A percentile compares a stretch with the other conserved stretches of the same genome.
phyloP scores from a whole-genome alignment of 2,888 invertebrate genomes.

The Rhaphigaster nebulosa region DNA sequence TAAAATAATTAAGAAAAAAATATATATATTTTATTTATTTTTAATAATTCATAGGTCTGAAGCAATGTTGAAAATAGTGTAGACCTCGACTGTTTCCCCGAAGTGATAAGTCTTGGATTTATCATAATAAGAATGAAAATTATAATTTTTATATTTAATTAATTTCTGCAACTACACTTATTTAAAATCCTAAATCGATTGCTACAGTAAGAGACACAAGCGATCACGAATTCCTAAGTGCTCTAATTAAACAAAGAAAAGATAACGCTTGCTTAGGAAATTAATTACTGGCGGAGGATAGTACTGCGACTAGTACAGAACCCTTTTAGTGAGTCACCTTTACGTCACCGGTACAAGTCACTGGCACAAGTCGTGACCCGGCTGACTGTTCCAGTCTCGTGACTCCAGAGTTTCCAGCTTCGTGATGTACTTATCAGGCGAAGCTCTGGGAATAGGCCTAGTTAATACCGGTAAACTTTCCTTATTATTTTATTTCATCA shows the following conservation, averaged over 20 bases:
- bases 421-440: neutral
- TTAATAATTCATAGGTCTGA: too few relatives aligned
- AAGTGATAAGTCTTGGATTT: too few relatives aligned
- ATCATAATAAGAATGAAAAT: too few relatives aligned
- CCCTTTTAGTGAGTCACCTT: neutral
- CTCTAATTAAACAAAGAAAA: neutral
- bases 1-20: too few relatives aligned
- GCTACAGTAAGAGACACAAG: too few relatives aligned
- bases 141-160: too few relatives aligned
- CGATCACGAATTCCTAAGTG: neutral
- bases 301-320: neutral
- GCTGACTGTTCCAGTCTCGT: neutral
- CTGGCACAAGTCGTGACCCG: neutral
- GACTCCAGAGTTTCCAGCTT: slow-evolving; percentile 5
- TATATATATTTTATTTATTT: too few relatives aligned
- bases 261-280: neutral
- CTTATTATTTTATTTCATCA: slow-evolving; percentile 13
- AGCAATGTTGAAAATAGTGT: too few relatives aligned
- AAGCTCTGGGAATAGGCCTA: neutral
- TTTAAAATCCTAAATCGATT: too few relatives aligned
- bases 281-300: neutral
- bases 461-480: neutral
- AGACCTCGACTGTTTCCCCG: too few relatives aligned
- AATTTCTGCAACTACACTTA: too few relatives aligned
- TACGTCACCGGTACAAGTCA: slow-evolving; percentile 27